Conservation (phyloP, 2,113 vertebrate genomes). For the Psophia crepitans region DNA sequence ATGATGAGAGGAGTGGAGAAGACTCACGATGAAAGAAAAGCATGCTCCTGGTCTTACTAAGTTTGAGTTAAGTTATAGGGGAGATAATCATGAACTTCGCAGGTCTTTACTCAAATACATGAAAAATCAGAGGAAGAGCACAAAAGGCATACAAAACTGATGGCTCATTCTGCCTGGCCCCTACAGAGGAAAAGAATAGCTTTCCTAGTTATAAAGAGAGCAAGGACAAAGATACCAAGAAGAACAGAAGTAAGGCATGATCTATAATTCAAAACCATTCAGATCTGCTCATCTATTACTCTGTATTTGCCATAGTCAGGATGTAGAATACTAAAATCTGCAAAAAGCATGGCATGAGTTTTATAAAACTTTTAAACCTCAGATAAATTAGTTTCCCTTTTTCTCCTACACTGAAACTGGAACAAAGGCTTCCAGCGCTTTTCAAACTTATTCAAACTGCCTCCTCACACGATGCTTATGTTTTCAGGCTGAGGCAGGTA, state of each 20-base stretch:
- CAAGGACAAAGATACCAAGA: neutral
- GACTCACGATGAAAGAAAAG: neutral
- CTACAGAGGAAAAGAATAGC: neutral
- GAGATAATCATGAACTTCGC: neutral
- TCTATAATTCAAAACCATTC: conserved; percentile 20
- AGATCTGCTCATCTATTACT: conserved; percentile 20
- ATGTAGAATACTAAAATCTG: neutral
- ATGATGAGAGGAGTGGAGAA: neutral
- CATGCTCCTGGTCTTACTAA: neutral
- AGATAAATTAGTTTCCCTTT: neutral
- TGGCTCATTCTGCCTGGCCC: neutral
- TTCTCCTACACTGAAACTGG: neutral
- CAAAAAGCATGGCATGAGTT: neutral
- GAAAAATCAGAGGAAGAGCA: neutral
- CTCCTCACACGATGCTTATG: neutral
- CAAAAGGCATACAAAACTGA: neutral
- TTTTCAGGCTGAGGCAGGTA: neutral
- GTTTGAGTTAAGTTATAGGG: neutral
- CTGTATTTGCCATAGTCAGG: neutral
- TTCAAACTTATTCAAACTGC: neutral
- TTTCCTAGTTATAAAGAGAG: neutral
- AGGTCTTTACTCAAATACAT: neutral
- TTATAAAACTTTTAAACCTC: neutral
- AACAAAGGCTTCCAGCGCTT: neutral
- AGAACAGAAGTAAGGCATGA: neutral